phyloP scores from a whole-genome alignment of 2,888 invertebrate genomes.

The Nemurella pictetii region DNA sequence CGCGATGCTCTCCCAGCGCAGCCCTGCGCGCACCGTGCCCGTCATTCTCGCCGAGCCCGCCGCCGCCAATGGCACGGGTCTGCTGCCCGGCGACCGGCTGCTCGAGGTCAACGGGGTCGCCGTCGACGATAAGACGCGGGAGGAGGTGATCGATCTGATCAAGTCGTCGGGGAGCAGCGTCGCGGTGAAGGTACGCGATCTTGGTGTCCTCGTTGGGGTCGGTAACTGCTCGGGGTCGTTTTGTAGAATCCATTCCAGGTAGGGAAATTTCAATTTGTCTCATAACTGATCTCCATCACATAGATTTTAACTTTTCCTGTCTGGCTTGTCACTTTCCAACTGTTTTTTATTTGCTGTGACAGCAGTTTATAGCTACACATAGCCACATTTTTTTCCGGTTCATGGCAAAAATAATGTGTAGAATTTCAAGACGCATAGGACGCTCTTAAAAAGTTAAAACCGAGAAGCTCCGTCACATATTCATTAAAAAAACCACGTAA shows the following conservation, averaged over 20 bases:
- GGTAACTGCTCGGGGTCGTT: too few relatives aligned
- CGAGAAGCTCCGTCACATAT: too few relatives aligned
- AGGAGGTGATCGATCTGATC: conserved; percentile 92
- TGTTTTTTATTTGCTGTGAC: too few relatives aligned
- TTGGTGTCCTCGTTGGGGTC: too few relatives aligned
- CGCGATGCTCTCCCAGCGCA: conserved; percentile 78
- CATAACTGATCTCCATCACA: not conserved
- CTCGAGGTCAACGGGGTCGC: conserved; percentile 86
- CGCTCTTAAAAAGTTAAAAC: too few relatives aligned
- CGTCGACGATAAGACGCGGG: conserved; percentile 83
- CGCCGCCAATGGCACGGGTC: conserved; percentile 73
- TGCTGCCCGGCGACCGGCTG: conserved; percentile 89
- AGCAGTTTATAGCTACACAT: too few relatives aligned
- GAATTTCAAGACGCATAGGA: too few relatives aligned
- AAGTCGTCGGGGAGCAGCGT: conserved; percentile 82
- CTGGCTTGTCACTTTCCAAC: not conserved
- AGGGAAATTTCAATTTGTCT: not conserved
- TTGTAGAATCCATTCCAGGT: too few relatives aligned
- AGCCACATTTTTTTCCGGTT: too few relatives aligned
- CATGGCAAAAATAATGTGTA: too few relatives aligned
- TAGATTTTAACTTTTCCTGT: not conserved
- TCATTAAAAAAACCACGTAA: too few relatives aligned
- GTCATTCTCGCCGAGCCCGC: conserved; percentile 93
- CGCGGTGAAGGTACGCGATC: conserved; percentile 80
- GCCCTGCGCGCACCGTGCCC: conserved; percentile 58